These are phyloP conservation scores for Phainopepla nitens DNA, from an alignment of 2,113 vertebrate genomes.

Conservation along the genomic window DNA sequence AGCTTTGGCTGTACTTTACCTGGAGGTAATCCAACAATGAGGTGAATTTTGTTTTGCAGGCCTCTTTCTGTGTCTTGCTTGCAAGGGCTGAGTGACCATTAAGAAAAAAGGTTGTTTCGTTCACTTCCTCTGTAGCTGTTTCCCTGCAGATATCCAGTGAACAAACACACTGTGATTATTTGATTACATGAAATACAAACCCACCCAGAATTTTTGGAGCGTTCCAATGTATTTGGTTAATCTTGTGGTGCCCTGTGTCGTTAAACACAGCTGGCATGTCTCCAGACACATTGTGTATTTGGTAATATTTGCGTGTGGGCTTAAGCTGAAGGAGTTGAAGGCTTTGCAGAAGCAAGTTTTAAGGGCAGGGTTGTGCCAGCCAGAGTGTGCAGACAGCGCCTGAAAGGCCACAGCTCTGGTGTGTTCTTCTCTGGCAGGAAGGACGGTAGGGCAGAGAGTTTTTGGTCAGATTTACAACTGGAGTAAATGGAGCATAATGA, in stretches of 20 bases:
- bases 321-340: neutral
- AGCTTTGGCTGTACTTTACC: neutral
- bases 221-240: neutral
- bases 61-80: neutral
- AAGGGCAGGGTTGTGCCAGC: neutral
- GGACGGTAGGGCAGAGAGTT: neutral
- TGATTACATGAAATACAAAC: neutral
- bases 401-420: neutral
- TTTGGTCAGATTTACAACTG: neutral
- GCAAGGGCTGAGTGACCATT: neutral
- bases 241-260: neutral
- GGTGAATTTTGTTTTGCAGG: neutral
- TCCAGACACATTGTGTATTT: neutral
- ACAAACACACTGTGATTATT: neutral
- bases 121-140: neutral
- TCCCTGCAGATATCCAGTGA: neutral
- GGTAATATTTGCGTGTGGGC: neutral
- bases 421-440: neutral
- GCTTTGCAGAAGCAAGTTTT: neutral
- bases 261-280: neutral
- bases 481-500: neutral
- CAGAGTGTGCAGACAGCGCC: neutral
- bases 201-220: neutral
- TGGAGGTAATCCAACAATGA: neutral
- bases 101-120: neutral